A percentile compares a stretch with the other conserved stretches of the same genome.
phyloP scores from a whole-genome alignment of 1,140 invertebrate genomes.

The Ptiloglossa arizonensis region DNA sequence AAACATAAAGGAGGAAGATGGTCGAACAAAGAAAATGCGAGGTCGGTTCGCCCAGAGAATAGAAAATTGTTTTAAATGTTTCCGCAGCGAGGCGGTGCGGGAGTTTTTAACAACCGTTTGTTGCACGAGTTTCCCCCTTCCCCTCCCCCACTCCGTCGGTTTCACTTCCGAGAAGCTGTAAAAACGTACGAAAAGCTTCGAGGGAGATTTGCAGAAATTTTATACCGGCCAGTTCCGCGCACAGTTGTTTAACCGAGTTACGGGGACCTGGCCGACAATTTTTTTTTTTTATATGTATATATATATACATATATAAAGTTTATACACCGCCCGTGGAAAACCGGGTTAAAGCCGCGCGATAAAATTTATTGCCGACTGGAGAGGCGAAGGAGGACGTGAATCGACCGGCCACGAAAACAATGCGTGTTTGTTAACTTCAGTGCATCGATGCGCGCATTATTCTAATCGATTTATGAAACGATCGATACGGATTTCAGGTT shows the following conservation, averaged over 20 bases:
- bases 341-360: not conserved
- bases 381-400: not conserved
- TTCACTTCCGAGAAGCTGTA: not conserved
- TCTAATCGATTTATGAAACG: too few species aligned
- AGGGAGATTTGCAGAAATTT: not conserved
- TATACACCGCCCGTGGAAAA: not conserved
- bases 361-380: not conserved
- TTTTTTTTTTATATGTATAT: not conserved
- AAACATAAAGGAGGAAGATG: not conserved
- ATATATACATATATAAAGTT: too few species aligned
- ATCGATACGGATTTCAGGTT: too few species aligned
- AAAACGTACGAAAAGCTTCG: not conserved
- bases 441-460: not conserved
- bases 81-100: not conserved
- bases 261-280: not conserved
- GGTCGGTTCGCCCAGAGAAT: not conserved
- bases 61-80: not conserved
- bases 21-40: not conserved
- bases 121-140: too few species aligned
- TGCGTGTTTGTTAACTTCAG: too few species aligned
- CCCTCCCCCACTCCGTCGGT: not conserved
- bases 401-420: conserved; percentile 7
- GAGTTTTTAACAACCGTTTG: not conserved
- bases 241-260: conserved; percentile 12
- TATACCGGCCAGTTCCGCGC: not conserved